Base-by-base conservation (phyloP, 2,797 vertebrate genomes). In the Bufotes viridis region DNA sequence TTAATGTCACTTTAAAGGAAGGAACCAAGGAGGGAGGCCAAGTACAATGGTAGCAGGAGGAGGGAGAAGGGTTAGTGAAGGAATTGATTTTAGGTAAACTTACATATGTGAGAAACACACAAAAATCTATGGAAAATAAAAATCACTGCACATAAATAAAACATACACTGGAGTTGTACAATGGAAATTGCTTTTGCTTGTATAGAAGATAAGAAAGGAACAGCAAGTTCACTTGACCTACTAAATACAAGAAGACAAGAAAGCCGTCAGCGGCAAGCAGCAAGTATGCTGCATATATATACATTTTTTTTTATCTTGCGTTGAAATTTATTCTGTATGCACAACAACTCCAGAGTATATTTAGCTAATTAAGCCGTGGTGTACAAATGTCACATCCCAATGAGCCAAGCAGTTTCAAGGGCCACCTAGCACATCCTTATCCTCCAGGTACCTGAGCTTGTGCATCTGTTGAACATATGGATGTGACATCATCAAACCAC, bases 41-140 rank as follows among this genome's bases (percentile, higher is more conserved):
- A 94, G 94, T 96, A 97, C 98, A 98, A 98, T 99, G 98, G 97
- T 94, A 97, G 97, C 97, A 98, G 97, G 95, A 96, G 96, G 93
- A 51, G 90, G 81, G 51, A 67, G 92, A 90, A 55, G 92, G 92
- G 92, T 91, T 94, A 92, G 92, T 13, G 15, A 65, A 92, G 22
- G 55, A 92, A 91, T 91, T 90, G 89, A 92, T 90, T 89, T 87
- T 82, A 82, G 65, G 79, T 78, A 51, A 87, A 93, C 90, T 58
- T 58, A 87, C 93, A 92, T 92, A 92, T 88, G 93, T 92, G 93
- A 92, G 89, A 93, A 92, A 94, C 88, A 90, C 90, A 93, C 91
- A 92, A 87, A 91, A 93, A 88, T 91, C 93, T 94, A 93, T 95
- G 93, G 22, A 78, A 78, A 78, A 65, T 74, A 84, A 84, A 90